Conservation (phyloP, 92 coral and sea anemone genomes). For the Zoanthus solanderi region DNA sequence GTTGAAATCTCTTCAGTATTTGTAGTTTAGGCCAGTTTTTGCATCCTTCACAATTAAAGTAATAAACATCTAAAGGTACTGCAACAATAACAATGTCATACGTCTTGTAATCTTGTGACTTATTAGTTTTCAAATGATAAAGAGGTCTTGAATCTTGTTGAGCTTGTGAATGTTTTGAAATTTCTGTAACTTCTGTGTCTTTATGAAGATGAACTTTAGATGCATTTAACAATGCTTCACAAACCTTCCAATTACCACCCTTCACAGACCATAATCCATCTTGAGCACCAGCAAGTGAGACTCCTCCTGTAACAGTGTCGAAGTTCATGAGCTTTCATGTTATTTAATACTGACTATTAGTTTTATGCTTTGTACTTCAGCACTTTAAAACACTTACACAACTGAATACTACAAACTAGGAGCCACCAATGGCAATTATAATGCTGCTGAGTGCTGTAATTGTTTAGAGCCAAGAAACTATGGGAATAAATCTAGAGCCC, state of each 20-base stretch:
- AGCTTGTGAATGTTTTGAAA: constrained; percentile 51
- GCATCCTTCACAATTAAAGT: constrained; percentile 80
- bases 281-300: constrained; percentile 91
- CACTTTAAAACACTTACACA: no score
- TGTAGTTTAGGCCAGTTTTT: constrained; percentile 81
- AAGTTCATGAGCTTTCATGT: background rate
- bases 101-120: constrained; percentile 35
- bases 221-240: constrained; percentile 78
- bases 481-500: no score
- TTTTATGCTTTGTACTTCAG: no score
- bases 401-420: no score
- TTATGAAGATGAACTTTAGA: constrained; percentile 76
- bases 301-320: constrained; percentile 72
- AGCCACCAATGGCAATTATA: no score
- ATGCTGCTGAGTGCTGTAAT: no score
- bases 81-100: constrained; percentile 97
- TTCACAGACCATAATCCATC: constrained; percentile 95
- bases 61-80: constrained; percentile 79
- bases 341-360: no score
- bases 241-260: constrained; percentile 95
- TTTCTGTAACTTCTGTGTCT: constrained; percentile 71
- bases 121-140: constrained; percentile 68
- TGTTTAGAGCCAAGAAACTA: no score
- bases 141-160: constrained; percentile 34
- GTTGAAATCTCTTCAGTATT: constrained; percentile 79